Conservation (phyloP, 2,113 vertebrate genomes). For the Antechinus stuartii region DNA sequence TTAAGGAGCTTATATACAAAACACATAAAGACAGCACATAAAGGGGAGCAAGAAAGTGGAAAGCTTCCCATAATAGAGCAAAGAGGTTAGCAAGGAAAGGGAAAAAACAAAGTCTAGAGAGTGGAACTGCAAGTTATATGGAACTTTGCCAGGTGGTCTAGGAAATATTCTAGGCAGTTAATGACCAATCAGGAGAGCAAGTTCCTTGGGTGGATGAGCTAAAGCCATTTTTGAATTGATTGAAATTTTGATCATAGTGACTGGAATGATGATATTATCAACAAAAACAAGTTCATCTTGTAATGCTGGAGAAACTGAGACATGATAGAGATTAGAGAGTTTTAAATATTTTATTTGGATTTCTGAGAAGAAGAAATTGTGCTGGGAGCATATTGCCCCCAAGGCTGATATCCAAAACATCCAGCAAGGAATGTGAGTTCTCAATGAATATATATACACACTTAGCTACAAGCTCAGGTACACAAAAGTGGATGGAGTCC, state of each 20-base stretch:
- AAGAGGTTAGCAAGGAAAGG: neutral
- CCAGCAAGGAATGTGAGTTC: no score
- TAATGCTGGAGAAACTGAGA: no score
- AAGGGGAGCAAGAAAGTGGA: neutral
- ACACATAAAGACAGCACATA: neutral
- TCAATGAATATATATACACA: no score
- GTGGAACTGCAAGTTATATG: neutral
- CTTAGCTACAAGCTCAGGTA: no score
- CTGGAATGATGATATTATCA: neutral
- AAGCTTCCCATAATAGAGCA: neutral
- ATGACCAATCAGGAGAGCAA: neutral
- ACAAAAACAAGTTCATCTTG: neutral
- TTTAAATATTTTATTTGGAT: no score
- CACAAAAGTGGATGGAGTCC: no score
- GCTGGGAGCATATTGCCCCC: no score
- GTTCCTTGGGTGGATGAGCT: neutral
- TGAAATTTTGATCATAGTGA: neutral
- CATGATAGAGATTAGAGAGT: no score
- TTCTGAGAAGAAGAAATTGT: no score
- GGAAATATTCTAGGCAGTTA: neutral
- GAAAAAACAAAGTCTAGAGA: neutral
- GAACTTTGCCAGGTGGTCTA: neutral
- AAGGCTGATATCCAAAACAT: no score
- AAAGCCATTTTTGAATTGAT: neutral
- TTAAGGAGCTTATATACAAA: neutral